Conservation (phyloP, 2,113 vertebrate genomes). For the Dicentrarchus labrax region DNA sequence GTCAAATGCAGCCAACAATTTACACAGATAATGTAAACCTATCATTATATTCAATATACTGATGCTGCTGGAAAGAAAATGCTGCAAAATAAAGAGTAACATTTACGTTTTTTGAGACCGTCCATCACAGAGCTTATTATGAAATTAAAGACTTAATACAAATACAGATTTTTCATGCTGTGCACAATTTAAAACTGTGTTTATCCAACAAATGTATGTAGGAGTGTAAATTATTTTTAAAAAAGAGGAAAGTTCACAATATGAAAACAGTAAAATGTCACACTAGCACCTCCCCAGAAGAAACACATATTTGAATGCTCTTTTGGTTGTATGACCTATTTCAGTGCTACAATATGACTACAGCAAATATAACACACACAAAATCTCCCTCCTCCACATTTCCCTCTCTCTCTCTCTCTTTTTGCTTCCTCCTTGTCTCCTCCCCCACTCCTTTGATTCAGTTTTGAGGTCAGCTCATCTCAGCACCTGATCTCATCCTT, state of each 20-base stretch:
- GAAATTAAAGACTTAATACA: no score
- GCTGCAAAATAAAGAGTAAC: background rate
- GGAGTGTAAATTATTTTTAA: background rate
- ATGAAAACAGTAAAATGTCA: slow-evolving; percentile 14
- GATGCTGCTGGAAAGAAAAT: background rate
- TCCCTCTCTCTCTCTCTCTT: background rate
- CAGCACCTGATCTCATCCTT: slow-evolving; percentile 56
- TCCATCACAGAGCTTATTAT: background rate
- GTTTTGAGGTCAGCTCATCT: slow-evolving; percentile 73
- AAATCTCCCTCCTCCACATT: slow-evolving; percentile 20
- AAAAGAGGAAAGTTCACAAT: background rate
- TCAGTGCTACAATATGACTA: slow-evolving; percentile 27
- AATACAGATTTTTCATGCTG: background rate
- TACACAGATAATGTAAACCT: background rate
- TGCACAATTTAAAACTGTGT: background rate
- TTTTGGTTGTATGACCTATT: slow-evolving; percentile 48
- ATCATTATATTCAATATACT: background rate
- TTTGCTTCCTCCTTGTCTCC: slow-evolving; percentile 23
- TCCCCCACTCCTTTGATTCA: slow-evolving; percentile 62
- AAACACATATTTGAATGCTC: slow-evolving; percentile 20
- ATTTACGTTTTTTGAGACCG: background rate
- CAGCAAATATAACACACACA: slow-evolving; percentile 24
- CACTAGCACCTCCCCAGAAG: background rate
- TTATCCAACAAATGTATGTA: background rate
- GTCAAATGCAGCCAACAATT: slow-evolving; percentile 1